These are phyloP conservation scores for Belonocnema kinseyi DNA, from an alignment of 1,140 invertebrate species.

Conservation along the genomic window DNA sequence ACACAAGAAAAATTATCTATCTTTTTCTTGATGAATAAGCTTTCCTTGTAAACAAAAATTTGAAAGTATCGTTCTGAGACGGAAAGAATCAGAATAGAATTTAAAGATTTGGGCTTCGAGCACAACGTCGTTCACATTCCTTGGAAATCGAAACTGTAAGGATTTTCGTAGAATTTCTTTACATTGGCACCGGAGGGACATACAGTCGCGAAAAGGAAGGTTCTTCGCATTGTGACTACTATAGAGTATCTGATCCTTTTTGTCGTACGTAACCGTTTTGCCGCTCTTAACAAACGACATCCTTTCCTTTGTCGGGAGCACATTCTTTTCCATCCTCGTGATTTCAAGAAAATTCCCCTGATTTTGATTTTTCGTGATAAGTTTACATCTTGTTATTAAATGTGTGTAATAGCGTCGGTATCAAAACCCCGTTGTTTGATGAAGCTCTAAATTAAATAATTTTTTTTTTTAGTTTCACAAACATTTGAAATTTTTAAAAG, in stretches of 20 bases:
- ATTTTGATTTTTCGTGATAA: background rate
- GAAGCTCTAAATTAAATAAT: too few relatives aligned
- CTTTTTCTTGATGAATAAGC: background rate
- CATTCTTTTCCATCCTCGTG: slow-evolving; percentile 35
- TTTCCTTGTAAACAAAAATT: background rate
- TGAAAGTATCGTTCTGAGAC: background rate
- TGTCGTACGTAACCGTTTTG: slow-evolving; percentile 52
- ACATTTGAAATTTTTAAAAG: too few relatives aligned
- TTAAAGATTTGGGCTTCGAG: background rate
- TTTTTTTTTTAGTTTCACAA: too few relatives aligned
- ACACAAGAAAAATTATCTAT: too few relatives aligned
- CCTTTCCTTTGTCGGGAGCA: slow-evolving; percentile 53
- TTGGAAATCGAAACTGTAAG: slow-evolving; percentile 30
- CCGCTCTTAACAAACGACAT: slow-evolving; percentile 55
- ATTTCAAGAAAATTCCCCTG: background rate
- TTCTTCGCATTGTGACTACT: slow-evolving; percentile 43
- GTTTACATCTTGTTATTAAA: background rate
- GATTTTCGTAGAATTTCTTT: slow-evolving; percentile 38
- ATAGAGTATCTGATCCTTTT: slow-evolving; percentile 44
- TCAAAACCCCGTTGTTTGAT: too few relatives aligned
- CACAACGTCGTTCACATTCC: slow-evolving; percentile 8
- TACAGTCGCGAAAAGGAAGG: slow-evolving; percentile 1
- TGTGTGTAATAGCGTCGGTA: too few relatives aligned
- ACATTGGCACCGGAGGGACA: slow-evolving; percentile 38
- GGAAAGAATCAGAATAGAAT: background rate